A percentile compares a stretch with the other conserved stretches of the same genome.
Evolutionary conservation across 1,140 invertebrate genomes (phyloP).

Genomic region (Hetaerina americana): DNA sequence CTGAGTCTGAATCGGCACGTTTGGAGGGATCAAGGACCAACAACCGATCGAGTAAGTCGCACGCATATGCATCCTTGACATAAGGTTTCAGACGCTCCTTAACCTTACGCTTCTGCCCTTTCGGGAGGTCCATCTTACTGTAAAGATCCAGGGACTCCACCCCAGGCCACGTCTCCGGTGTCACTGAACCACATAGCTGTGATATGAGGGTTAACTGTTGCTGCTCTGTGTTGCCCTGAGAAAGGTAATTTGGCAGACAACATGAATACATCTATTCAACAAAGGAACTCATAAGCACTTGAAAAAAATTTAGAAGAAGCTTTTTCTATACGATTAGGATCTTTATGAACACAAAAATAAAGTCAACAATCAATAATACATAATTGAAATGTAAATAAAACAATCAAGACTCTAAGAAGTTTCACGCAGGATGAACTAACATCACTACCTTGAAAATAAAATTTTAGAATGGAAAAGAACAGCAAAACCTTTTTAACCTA

Average conservation of each 20-base stretch:
- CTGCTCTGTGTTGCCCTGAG: slow-evolving; percentile 88
- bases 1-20: slow-evolving; percentile 80
- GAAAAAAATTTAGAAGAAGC: no score
- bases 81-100: slow-evolving; percentile 85
- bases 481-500: no score
- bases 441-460: no score
- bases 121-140: slow-evolving; percentile 79
- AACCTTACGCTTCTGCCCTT: slow-evolving; percentile 80
- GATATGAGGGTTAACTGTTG: slow-evolving; percentile 91
- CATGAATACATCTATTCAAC: neutral
- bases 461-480: no score
- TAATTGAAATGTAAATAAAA: no score
- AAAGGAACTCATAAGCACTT: neutral
- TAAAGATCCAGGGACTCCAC: slow-evolving; percentile 88
- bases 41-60: slow-evolving; percentile 88
- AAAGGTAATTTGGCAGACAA: slow-evolving; percentile 50
- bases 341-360: no score
- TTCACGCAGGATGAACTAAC: no score
- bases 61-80: slow-evolving; percentile 81
- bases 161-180: slow-evolving; percentile 85
- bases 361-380: no score
- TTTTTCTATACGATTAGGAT: no score
- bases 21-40: slow-evolving; percentile 84
- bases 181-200: slow-evolving; percentile 93
- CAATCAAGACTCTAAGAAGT: no score